These are phyloP conservation scores for Oreamnos americanus DNA, from an alignment of 2,113 vertebrate species.

Conservation along the genomic window DNA sequence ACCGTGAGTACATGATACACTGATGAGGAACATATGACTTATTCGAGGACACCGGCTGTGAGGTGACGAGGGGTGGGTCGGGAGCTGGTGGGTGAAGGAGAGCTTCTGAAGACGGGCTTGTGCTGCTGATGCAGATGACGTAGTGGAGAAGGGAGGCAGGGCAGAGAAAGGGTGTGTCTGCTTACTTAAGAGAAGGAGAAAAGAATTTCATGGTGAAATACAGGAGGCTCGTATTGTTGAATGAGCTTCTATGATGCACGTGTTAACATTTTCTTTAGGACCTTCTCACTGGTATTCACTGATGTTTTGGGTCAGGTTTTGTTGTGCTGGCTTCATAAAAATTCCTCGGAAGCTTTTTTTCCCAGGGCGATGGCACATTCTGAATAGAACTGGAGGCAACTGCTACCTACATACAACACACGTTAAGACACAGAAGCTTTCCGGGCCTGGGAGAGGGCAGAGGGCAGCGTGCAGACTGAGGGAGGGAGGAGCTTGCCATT, in stretches of 20 bases:
- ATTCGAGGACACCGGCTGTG: not conserved
- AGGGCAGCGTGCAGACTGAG: not conserved
- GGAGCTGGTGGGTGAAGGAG: not conserved
- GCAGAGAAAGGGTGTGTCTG: not conserved
- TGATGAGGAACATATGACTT: not conserved
- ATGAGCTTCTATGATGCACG: not conserved
- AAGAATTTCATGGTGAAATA: not conserved
- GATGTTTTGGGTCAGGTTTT: not conserved
- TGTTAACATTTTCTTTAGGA: not conserved
- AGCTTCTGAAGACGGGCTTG: not conserved
- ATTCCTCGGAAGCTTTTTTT: not conserved
- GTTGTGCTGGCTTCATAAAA: not conserved
- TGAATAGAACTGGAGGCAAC: not conserved
- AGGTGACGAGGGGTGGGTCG: not conserved
- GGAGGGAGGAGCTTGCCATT: not conserved
- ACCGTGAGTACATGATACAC: not conserved
- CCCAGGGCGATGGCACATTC: not conserved
- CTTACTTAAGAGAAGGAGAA: not conserved
- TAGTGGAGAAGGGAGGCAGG: not conserved
- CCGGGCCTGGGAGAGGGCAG: not conserved
- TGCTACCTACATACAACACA: not conserved
- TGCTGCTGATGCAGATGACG: rapidly evolving
- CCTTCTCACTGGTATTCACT: not conserved
- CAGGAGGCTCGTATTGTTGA: not conserved
- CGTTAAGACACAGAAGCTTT: not conserved